These are phyloP conservation scores for Campylomormyrus tamandua DNA, from an alignment of 2,113 vertebrate species.

Conservation along the genomic window DNA sequence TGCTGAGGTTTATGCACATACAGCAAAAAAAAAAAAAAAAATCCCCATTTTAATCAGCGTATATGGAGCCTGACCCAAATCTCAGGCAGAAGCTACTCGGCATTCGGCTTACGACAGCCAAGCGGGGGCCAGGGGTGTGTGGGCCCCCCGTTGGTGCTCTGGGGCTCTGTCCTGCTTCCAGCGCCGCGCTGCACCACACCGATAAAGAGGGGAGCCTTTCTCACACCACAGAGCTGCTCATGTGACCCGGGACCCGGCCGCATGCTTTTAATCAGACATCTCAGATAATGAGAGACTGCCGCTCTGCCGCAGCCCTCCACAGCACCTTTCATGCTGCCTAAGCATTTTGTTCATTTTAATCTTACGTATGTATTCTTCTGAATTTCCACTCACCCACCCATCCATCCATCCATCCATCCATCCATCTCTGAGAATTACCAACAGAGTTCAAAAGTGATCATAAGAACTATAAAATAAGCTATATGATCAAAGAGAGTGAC, in stretches of 20 bases:
- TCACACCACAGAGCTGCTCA: neutral
- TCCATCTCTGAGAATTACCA: neutral
- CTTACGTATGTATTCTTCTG: neutral
- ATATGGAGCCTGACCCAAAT: constrained; percentile 19
- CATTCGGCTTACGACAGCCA: neutral
- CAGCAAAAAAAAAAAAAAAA: constrained; percentile 3
- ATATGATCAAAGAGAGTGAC: neutral
- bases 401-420: neutral
- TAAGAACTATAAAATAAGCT: neutral
- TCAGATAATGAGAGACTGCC: neutral
- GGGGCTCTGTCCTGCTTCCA: neutral
- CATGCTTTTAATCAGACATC: neutral
- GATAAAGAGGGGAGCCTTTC: neutral
- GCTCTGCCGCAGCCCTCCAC: neutral
- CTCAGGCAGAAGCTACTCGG: neutral
- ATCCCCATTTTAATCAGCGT: constrained; percentile 17
- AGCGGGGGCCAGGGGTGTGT: neutral
- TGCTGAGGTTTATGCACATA: neutral
- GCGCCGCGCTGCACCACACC: neutral
- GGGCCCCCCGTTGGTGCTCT: neutral
- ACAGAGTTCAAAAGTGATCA: neutral
- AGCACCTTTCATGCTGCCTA: neutral
- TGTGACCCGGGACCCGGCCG: neutral
- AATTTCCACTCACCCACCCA: neutral
- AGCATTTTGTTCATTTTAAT: neutral